Evolutionary conservation across 2,888 invertebrate genomes (phyloP), one percentile per base, ranked within the genome.

Genomic region (Homarus gammarus): DNA sequence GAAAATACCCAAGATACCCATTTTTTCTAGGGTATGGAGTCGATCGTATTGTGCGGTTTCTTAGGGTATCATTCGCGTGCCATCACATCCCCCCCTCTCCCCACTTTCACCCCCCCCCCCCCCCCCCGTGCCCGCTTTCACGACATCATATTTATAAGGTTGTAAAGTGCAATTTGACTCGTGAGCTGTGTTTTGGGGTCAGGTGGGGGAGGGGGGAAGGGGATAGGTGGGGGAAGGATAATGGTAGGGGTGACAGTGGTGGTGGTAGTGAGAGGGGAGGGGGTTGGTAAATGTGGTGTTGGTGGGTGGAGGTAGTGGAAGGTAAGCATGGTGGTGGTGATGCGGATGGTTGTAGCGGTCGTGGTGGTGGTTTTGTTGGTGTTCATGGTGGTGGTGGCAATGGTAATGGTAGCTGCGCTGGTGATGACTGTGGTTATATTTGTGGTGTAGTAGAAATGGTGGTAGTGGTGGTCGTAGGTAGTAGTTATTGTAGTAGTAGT

Each of bases 111-210:
- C 64, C 22, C 22, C 1, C 44, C 6, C 44, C 44, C n/a, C n/a
- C 44, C 44, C 56, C 22, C 18, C 1, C 56, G 22, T 64, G 64
- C 5, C 31, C 27, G 31, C 27, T 64, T 27, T 64, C 27, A 64
- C 64, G 31, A 64, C 64, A 12, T 64, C 64, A 5, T 64, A 27
- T 64, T 64, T 64, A 64, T 64, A 64, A 64, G 64, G 27, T 64
- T 64, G 22, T 64, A 64, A 64, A 31, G 64, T 64, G 64, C 5
- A 27, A 64, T 64, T 64, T 64, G 64, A 64, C 31, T 64, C 27
- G 27, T 27, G 64, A 56, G 27, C 64, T 27, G 64, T 64, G 64
- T 31, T 64, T n/a, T n/a, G 64, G 64, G 64, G 31, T n/a, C 27
- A 27, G 64, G 18, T 8, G 27, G 64, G 12, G 12, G 27, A 27